phyloP scores from a whole-genome alignment of 2,888 invertebrate genomes.

The Oxystoma pomonae region DNA sequence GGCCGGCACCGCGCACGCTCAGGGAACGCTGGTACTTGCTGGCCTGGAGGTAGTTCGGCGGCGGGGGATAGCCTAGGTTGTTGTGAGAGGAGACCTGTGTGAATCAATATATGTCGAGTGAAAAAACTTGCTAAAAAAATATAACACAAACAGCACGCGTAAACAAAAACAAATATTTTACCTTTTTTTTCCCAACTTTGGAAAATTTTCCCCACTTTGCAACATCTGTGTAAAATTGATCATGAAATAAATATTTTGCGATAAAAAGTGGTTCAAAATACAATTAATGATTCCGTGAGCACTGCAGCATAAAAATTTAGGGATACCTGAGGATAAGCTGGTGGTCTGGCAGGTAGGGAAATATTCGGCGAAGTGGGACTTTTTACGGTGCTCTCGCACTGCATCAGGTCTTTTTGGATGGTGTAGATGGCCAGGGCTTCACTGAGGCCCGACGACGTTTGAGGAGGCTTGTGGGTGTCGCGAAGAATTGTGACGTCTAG shows the following conservation, averaged over 20 bases:
- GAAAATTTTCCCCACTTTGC: background rate
- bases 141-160: background rate
- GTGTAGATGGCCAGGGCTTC: constrained; percentile 83
- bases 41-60: constrained; percentile 44
- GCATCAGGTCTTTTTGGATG: constrained; percentile 89
- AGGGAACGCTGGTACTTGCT: constrained; percentile 26
- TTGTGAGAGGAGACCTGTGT: constrained; percentile 34
- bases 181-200: background rate
- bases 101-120: background rate
- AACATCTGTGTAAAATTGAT: background rate
- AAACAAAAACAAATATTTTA: background rate
- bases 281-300: too few species aligned
- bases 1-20: constrained; percentile 9
- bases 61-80: constrained; percentile 40
- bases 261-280: too few species aligned
- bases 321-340: constrained; percentile 53
- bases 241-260: background rate
- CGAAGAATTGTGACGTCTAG: constrained; percentile 43
- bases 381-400: constrained; percentile 66
- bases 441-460: constrained; percentile 48
- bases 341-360: constrained; percentile 54
- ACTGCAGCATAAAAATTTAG: too few species aligned
- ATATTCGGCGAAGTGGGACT: constrained; percentile 57
- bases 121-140: background rate
- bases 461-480: constrained; percentile 36